phyloP scores from a whole-genome alignment of 2,888 invertebrate genomes.

The Tetragonisca angustula region DNA sequence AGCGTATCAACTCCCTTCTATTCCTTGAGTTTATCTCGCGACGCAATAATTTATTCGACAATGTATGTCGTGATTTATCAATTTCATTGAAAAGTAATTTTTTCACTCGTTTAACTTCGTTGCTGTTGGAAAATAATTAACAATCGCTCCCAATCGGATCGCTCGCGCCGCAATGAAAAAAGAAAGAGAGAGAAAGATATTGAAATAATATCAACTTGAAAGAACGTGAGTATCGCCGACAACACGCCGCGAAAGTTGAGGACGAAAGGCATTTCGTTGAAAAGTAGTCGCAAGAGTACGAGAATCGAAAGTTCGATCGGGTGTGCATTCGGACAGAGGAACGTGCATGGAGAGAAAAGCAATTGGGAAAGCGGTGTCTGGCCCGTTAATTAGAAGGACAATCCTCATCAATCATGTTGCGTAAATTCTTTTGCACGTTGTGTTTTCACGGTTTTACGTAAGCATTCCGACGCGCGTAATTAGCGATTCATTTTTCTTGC shows the following conservation, averaged over 20 bases:
- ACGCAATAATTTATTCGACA: no score
- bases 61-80: no score
- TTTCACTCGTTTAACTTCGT: no score
- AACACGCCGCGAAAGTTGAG: not conserved
- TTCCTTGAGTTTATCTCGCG: no score
- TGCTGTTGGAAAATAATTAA: no score
- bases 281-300: not conserved
- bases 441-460: conserved; percentile 11
- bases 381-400: conserved; percentile 28
- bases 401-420: conserved; percentile 36
- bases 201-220: conserved; percentile 5
- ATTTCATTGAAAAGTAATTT: no score
- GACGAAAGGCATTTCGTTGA: conserved; percentile 14
- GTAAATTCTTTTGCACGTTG: conserved; percentile 8
- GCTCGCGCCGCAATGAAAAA: no score
- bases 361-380: conserved; percentile 13
- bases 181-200: conserved; percentile 3
- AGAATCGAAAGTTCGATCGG: not conserved
- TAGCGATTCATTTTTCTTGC: conserved; percentile 31
- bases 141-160: no score
- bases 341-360: conserved; percentile 14
- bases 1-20: no score
- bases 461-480: conserved; percentile 19
- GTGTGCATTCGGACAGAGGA: not conserved
- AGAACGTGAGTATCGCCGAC: conserved; percentile 13